Evolutionary conservation across 2,888 invertebrate genomes (phyloP), one percentile per base, ranked within the genome.

Genomic region (Scaeva pyrastri): DNA sequence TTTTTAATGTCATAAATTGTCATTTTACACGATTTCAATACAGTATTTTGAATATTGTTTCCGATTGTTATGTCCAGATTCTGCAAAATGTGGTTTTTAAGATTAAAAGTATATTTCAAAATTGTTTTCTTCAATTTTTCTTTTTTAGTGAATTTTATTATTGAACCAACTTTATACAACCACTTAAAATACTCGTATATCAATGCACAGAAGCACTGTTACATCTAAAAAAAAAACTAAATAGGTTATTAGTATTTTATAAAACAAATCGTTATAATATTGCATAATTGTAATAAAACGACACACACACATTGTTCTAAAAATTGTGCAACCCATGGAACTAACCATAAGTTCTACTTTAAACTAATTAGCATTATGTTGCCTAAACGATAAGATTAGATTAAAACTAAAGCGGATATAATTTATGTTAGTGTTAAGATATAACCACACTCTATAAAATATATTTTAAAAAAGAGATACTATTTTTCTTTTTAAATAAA

Each of bases 231-330:
- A 66, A 45, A 83, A 66, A 60, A 52, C 11, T 11, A 68, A 68
- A 45, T 41, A 58, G 64, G 50, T 50, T 74, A 43, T 52, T 41
- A 16, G 23, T 71, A 1, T 48, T n/a, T 23, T n/a, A 14, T 58
- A 58, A 43, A 71, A 72, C 36, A 52, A 36, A 21, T 11, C 0
- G n/a, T 41, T 39, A 70, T 62, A 5, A 50, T 71, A 56, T 70
- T 62, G 52, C 62, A 64, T 52, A 50, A 50, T 64, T 74, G 50
- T 41, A 56, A 58, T 71, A 71, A 78, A 71, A 78, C 56, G 64
- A 71, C 77, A 81, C 86, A 86, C 85, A 86, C 73, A 86, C 43
- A 60, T 56, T 81, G 48, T 73, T 81, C 68, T 86, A 82, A 60
- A 71, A 23, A 19, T 10, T 70, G 52, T 83, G 83, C 77, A 78